These are phyloP conservation scores for Parnassius smintheus DNA, from an alignment of 2,888 invertebrate genomes.

Conservation along the genomic window DNA sequence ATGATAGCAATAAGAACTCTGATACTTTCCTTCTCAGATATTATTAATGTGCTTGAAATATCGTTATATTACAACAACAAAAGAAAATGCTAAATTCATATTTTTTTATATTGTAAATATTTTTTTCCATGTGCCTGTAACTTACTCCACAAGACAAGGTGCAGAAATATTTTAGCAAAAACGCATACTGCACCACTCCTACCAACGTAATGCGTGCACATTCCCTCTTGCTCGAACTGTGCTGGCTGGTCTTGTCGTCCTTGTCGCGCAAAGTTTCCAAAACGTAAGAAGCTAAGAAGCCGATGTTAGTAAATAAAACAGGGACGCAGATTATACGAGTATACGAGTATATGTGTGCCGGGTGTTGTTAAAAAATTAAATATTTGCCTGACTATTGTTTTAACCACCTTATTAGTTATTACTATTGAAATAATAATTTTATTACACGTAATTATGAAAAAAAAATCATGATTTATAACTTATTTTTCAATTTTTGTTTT, in stretches of 20 bases:
- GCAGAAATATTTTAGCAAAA: constrained; percentile 70
- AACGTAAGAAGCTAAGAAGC: constrained; percentile 30
- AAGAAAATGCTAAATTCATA: too few relatives aligned
- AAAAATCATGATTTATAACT: too few relatives aligned
- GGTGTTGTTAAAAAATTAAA: constrained; percentile 9
- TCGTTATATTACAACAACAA: too few relatives aligned
- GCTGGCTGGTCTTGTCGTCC: constrained; percentile 36
- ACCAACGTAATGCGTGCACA: constrained; percentile 49
- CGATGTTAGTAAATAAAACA: constrained; percentile 49
- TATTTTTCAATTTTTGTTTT: too few relatives aligned
- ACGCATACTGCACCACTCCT: constrained; percentile 75
- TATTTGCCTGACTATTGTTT: constrained; percentile 10
- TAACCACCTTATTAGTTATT: too few relatives aligned
- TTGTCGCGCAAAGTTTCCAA: constrained; percentile 42
- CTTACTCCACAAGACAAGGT: constrained; percentile 46
- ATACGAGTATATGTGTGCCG: constrained; percentile 12
- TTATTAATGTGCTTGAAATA: too few relatives aligned
- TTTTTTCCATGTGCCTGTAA: not conserved
- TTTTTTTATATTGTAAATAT: too few relatives aligned
- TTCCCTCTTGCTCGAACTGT: constrained; percentile 44
- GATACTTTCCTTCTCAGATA: not conserved
- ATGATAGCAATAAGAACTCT: not conserved
- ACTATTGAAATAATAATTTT: too few relatives aligned
- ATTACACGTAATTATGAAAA: too few relatives aligned
- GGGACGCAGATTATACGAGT: constrained; percentile 11